Percentiles rank a stretch among this genome's conserved stretches.
phyloP scores from a whole-genome alignment of 2,888 invertebrate genomes.

The Aradus depressus region DNA sequence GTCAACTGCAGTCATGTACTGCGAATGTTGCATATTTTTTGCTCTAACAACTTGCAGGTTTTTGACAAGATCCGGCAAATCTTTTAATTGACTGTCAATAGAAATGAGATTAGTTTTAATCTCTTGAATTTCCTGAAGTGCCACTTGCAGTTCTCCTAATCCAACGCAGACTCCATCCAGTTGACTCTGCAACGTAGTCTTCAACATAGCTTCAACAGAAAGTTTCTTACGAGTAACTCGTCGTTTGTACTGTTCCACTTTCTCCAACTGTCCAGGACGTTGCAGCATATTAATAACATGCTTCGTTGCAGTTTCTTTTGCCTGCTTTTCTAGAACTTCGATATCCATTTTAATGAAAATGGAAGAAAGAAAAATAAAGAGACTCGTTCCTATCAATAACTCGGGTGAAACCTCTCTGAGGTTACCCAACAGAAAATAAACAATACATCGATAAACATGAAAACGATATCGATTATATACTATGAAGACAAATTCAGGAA shows the following conservation, averaged over 20 bases:
- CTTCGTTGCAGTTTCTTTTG: constrained; percentile 63
- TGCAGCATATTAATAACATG: constrained; percentile 88
- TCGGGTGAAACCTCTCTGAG: too few relatives aligned
- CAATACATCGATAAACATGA: too few relatives aligned
- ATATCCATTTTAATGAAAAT: constrained; percentile 21
- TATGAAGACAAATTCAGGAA: too few relatives aligned
- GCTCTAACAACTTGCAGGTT: constrained; percentile 76
- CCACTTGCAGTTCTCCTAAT: constrained; percentile 75
- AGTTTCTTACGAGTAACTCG: constrained; percentile 67
- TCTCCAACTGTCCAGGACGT: constrained; percentile 90
- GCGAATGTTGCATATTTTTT: constrained; percentile 90
- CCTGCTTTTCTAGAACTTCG: constrained; percentile 49
- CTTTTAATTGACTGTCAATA: constrained; percentile 59
- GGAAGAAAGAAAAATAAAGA: too few relatives aligned
- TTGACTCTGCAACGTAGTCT: constrained; percentile 98
- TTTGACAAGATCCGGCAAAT: constrained; percentile 67
- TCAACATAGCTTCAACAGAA: constrained; percentile 86
- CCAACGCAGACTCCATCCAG: constrained; percentile 92
- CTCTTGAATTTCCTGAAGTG: constrained; percentile 65
- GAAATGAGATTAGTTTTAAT: constrained; percentile 59
- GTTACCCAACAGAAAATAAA: too few relatives aligned
- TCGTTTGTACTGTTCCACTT: constrained; percentile 68
- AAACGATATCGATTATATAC: too few relatives aligned
- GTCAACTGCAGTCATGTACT: constrained; percentile 95
- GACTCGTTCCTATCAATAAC: too few relatives aligned